Evolutionary conservation across 2,113 vertebrate species (phyloP), one percentile per base, ranked within the genome.

Genomic region (Cryptoleucopteryx plumbea): DNA sequence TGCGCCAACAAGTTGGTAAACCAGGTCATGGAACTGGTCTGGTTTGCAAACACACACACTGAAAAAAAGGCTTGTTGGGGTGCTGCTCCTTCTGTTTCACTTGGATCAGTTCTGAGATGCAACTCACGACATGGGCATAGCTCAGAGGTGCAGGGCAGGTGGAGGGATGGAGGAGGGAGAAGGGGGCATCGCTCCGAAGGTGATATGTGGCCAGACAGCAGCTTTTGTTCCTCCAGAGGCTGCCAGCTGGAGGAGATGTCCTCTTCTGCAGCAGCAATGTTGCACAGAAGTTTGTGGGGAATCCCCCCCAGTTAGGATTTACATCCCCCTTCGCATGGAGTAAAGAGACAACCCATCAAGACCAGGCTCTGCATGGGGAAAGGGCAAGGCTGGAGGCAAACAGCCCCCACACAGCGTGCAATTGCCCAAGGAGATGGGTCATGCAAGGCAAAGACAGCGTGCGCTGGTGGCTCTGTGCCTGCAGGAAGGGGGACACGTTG

Each of bases 91-190:
- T 52, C n/a, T 56, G 6, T 66, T 91, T 52, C 59, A 16, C 58
- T 36, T 62, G 75, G 16, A 16, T 48, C 16, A 7, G 11, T 52
- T 91, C 48, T 78, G 87, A 81, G 86, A 56, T 52, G 36, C 0
- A 0, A 13, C 36, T 80, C 47, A 15, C 1, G 3, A 36, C 9
- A 7, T 7, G 29, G 23, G 7, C 2, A 3, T 25, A 45, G 25
- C 50, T 53, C 29, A 45, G 63, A 48, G 40, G 32, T 26, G 40
- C n/a, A 67, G 40, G 34, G 40, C 27, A 31, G 20, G 16, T 8
- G 9, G 19, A 68, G 10, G 47, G 21, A 13, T 56, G 42, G n/a
- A 81, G 43, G 34, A 85, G 59, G 7, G 34, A 50, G 61, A 59
- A 71, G n/a, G 50, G 15, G 22, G 16, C 5, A 1, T 16, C 1